These are phyloP conservation scores for Coleophora flavipennella DNA, from an alignment of 2,888 invertebrate species.

Conservation along the genomic window DNA sequence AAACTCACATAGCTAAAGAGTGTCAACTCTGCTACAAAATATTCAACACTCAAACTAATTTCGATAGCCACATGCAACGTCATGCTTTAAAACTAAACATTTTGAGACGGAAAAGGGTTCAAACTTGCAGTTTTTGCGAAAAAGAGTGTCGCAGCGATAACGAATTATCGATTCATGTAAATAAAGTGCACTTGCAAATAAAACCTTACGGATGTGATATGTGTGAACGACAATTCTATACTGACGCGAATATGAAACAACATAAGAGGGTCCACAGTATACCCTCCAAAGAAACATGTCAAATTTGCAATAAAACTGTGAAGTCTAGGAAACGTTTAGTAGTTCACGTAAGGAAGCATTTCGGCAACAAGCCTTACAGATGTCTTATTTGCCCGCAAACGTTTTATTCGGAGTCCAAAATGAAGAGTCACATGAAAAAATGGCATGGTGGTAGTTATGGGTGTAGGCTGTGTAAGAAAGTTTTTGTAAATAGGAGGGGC, in stretches of 20 bases:
- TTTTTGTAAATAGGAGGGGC: conserved; percentile 33
- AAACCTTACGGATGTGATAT: conserved; percentile 60
- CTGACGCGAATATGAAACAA: conserved; percentile 40
- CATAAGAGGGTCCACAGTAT: conserved; percentile 49
- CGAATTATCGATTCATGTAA: conserved; percentile 50
- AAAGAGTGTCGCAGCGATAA: conserved; percentile 46
- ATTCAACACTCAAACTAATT: conserved; percentile 33
- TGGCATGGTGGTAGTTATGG: conserved; percentile 47
- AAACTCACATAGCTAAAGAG: conserved; percentile 29
- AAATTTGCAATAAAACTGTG: conserved; percentile 45
- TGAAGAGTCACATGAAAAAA: conserved; percentile 39
- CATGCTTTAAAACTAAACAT: conserved; percentile 35
- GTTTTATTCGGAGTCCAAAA: conserved; percentile 39
- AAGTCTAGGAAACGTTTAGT: conserved; percentile 46
- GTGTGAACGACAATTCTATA: conserved; percentile 57
- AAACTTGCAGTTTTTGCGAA: conserved; percentile 58
- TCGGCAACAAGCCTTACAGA: conserved; percentile 42
- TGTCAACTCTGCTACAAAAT: conserved; percentile 46
- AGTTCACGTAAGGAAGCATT: conserved; percentile 53
- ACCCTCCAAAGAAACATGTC: conserved; percentile 37
- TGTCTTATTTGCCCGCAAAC: conserved; percentile 44
- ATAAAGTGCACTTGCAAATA: conserved; percentile 57
- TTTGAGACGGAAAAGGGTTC: conserved; percentile 19
- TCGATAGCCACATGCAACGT: conserved; percentile 40
- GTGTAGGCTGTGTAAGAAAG: conserved; percentile 46